phyloP scores from a whole-genome alignment of 2,888 invertebrate species.

The Hirtodrosophila duncani region DNA sequence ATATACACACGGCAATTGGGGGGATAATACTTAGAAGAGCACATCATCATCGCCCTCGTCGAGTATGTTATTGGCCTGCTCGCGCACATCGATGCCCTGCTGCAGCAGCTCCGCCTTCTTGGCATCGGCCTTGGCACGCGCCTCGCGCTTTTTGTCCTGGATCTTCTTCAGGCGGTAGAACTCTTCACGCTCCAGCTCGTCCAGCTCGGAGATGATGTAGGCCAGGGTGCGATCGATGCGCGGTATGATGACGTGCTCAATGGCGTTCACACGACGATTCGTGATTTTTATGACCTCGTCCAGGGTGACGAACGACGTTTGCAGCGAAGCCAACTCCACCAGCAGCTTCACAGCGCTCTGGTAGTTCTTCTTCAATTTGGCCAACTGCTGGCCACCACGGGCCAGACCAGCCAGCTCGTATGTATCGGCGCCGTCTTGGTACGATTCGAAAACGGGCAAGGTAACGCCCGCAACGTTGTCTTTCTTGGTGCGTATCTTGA shows the following conservation, averaged over 20 bases:
- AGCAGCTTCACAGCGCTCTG: constrained; percentile 96
- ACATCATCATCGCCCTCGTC: constrained; percentile 93
- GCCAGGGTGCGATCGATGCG: constrained; percentile 95
- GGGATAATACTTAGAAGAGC: constrained; percentile 83
- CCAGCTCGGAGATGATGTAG: constrained; percentile 97
- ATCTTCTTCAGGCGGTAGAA: constrained; percentile 96
- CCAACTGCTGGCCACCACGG: constrained; percentile 97
- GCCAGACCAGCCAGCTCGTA: constrained; percentile 98
- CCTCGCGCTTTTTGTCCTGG: constrained; percentile 95
- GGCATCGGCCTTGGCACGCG: constrained; percentile 84
- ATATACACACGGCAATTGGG: constrained; percentile 33
- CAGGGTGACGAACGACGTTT: constrained; percentile 98
- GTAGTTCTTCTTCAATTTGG: constrained; percentile 98
- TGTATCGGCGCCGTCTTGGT: constrained; percentile 93
- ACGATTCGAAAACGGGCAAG: constrained; percentile 89
- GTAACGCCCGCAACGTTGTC: constrained; percentile 99
- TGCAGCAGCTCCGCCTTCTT: constrained; percentile 78
- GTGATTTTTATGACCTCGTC: constrained; percentile 99
- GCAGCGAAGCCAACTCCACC: constrained; percentile 97
- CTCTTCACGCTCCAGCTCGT: constrained; percentile 98
- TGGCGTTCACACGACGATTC: constrained; percentile 99
- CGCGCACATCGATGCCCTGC: constrained; percentile 78
- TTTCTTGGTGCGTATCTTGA: constrained; percentile 97
- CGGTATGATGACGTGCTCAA: constrained; percentile 99
- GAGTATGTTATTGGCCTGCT: constrained; percentile 81